Conservation (phyloP, 1,140 invertebrate genomes). For the Mya arenaria region DNA sequence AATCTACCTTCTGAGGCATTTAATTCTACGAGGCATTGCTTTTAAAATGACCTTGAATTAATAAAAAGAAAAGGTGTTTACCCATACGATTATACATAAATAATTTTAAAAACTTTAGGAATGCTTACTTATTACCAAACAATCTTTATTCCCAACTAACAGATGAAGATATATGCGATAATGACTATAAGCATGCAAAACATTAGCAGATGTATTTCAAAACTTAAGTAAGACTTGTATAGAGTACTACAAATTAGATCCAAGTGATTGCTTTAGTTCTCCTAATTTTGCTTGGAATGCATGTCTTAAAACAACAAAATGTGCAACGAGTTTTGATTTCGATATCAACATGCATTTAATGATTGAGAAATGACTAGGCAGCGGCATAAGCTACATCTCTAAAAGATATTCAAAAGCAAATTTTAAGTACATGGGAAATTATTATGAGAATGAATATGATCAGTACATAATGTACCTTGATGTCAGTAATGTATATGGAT, state of each 20-base stretch:
- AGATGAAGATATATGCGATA: constrained; percentile 36
- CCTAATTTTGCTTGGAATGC: constrained; percentile 71
- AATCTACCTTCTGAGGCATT: too few species aligned
- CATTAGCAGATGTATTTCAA: constrained; percentile 81
- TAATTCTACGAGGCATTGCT: constrained; percentile 11
- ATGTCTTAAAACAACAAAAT: constrained; percentile 64
- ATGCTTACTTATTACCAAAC: constrained; percentile 19
- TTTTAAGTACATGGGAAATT: constrained; percentile 64
- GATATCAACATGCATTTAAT: constrained; percentile 67
- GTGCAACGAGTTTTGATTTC: constrained; percentile 60
- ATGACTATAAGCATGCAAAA: constrained; percentile 65
- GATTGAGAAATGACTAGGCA: constrained; percentile 69
- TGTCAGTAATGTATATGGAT: constrained; percentile 73
- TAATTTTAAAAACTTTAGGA: constrained; percentile 16
- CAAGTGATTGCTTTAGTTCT: constrained; percentile 66
- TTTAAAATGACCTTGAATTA: constrained; percentile 17
- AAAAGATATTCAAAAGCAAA: constrained; percentile 66
- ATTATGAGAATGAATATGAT: constrained; percentile 51
- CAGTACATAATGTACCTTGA: constrained; percentile 68
- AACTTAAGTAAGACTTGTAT: constrained; percentile 74
- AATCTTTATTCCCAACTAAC: constrained; percentile 23
- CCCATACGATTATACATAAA: neutral
- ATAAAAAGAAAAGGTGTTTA: neutral
- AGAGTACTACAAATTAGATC: constrained; percentile 65
- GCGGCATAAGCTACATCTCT: constrained; percentile 62